phyloP scores from a whole-genome alignment of 2,113 vertebrate species.

The Alces alces region DNA sequence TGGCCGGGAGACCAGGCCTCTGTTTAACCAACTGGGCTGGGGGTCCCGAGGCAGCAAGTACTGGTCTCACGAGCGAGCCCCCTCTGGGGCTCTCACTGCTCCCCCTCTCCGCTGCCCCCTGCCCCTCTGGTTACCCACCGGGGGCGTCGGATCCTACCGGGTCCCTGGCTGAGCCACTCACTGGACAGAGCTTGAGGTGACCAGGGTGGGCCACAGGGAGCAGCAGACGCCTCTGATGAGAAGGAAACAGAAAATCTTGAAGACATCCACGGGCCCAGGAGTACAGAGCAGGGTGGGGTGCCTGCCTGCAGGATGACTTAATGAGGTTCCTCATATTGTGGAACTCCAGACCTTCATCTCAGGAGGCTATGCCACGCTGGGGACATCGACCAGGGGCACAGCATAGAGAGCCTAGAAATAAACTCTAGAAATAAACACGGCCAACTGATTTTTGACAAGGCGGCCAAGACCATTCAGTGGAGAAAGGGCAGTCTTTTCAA shows the following conservation, averaged over 20 bases:
- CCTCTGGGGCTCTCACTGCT: background rate
- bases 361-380: background rate
- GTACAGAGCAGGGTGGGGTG: rapidly evolving
- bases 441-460: background rate
- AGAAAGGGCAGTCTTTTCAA: background rate
- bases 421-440: background rate
- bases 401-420: background rate
- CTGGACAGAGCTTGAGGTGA: background rate
- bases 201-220: background rate
- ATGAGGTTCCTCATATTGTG: background rate
- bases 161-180: background rate
- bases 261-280: no score
- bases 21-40: background rate
- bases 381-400: background rate
- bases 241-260: background rate
- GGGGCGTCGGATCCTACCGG: rapidly evolving
- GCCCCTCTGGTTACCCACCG: background rate
- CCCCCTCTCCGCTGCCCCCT: no score
- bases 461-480: background rate
- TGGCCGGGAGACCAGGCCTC: background rate
- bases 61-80: background rate
- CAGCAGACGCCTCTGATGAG: background rate
- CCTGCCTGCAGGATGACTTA: background rate
- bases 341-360: background rate
- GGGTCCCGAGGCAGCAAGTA: background rate